These are phyloP conservation scores for Chaenodraco wilsoni DNA, from an alignment of 2,797 vertebrate genomes.

Conservation along the genomic window DNA sequence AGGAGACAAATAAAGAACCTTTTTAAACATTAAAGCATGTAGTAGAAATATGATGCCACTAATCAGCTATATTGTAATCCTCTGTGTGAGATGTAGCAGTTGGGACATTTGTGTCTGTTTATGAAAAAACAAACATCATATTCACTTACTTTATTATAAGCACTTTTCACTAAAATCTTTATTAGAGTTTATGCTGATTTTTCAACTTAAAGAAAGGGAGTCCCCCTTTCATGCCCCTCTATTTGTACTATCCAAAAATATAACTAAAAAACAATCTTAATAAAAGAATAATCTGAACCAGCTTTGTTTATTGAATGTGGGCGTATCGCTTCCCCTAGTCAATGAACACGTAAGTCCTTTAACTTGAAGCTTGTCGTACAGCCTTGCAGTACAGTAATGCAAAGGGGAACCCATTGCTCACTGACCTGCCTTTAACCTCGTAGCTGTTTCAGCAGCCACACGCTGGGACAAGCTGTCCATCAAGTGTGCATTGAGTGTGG, in stretches of 20 bases:
- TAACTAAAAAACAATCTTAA: too few relatives aligned
- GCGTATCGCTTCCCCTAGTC: neutral
- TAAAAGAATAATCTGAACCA: neutral
- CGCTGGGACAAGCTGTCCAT: conserved; percentile 69
- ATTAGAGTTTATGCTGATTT: neutral
- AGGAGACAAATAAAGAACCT: too few relatives aligned
- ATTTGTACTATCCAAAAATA: too few relatives aligned
- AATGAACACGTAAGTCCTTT: conserved; percentile 10
- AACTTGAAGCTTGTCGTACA: conserved; percentile 29
- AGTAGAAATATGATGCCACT: too few relatives aligned
- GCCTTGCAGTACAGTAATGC: conserved; percentile 42
- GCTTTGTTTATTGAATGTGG: neutral
- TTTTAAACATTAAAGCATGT: too few relatives aligned
- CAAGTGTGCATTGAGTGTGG: conserved; percentile 56
- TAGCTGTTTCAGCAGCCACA: conserved; percentile 58
- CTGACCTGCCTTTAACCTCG: conserved; percentile 73
- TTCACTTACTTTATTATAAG: neutral
- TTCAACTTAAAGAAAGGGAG: neutral
- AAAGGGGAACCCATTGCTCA: conserved; percentile 52
- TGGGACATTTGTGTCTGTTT: neutral
- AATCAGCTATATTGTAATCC: neutral
- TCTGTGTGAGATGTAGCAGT: neutral
- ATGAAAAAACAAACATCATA: neutral
- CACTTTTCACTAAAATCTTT: neutral
- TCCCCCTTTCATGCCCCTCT: too few relatives aligned